Evolutionary conservation across 2,888 invertebrate genomes (phyloP), one percentile per base, ranked within the genome.

Genomic region (Sphaerophoria taeniata): DNA sequence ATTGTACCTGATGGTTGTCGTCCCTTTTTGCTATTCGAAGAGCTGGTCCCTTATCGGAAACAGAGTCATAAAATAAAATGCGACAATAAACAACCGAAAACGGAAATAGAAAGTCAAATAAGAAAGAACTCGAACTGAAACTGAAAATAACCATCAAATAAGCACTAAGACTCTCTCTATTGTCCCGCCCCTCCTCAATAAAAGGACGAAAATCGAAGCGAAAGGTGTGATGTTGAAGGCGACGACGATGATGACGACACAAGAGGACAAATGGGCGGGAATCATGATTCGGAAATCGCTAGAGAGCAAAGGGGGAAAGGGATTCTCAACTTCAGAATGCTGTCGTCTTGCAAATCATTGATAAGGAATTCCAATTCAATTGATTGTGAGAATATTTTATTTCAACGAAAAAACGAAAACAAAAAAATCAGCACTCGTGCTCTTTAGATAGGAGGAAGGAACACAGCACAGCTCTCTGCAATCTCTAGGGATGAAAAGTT

Each of bases 291-390:
- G 24, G 24, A 24, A 24, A 24, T 24, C 24, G 24, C 24, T 24
- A 24, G 24, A 24, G 24, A 24, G 24, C 2, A 24, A 24, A 24
- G 24, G 24, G 24, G 24, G 24, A 24, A 24, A 1, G 2, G 24
- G 24, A 24, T 24, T 24, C 61, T n/a, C n/a, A 47, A 58, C 65
- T 33, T 56, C 55, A 31, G 31, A 72, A 58, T 51, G 43, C 56
- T 71, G 60, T 24, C 24, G 24, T 78, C 84, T 76, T 85, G 85
- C 81, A 77, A 81, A 81, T 85, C 85, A 73, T 65, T 85, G 85
- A 85, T 85, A 85, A 85, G 85, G 47, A 67, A 77, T 81, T 81
- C 76, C 85, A 81, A 85, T 81, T 85, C 81, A 85, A 81, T 85
- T 85, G 85, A 85, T 85, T 85, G 81, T 77, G 60, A 81, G 84